A percentile compares a stretch with the other conserved stretches of the same genome.
Evolutionary conservation across 2,797 vertebrate genomes (phyloP).

Genomic region (Betta splendens): DNA sequence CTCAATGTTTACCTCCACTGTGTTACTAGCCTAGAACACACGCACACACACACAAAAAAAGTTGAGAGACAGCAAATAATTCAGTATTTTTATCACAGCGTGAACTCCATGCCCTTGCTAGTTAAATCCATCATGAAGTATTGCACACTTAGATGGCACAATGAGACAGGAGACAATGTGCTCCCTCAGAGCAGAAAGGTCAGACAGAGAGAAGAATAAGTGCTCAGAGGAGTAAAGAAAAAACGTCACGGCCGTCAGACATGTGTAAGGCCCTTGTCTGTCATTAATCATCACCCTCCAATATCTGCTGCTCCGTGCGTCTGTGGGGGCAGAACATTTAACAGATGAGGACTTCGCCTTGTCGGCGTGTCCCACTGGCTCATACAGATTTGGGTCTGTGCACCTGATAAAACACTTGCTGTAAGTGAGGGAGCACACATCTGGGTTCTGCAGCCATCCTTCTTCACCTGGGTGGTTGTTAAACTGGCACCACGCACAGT

Average conservation of each 20-base stretch:
- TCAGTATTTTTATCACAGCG: conserved; percentile 12
- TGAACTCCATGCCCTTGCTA: conserved; percentile 26
- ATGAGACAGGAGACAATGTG: conserved; percentile 50
- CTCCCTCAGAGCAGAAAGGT: conserved; percentile 68
- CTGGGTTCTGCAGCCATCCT: not conserved
- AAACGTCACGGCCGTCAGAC: conserved; percentile 64
- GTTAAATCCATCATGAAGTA: conserved; percentile 37
- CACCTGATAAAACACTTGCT: conserved; percentile 69
- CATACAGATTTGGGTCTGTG: conserved; percentile 42
- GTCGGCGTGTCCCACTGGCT: conserved; percentile 37
- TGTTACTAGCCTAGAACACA: conserved; percentile 86
- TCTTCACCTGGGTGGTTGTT: conserved; percentile 30
- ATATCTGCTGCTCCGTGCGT: conserved; percentile 69
- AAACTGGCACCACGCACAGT: conserved; percentile 12
- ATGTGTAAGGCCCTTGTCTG: conserved; percentile 78
- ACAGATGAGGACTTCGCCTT: conserved; percentile 56
- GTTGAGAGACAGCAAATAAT: conserved; percentile 10
- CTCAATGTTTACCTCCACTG: conserved; percentile 93
- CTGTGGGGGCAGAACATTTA: conserved; percentile 41
- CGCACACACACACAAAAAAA: conserved; percentile 20
- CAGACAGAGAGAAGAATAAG: conserved; percentile 51
- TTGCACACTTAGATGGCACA: conserved; percentile 31
- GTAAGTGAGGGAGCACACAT: conserved; percentile 12
- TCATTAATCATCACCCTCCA: conserved; percentile 87
- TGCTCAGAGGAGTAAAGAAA: conserved; percentile 59